These are phyloP conservation scores for crab-eating macaque (Macaca fascicularis) DNA, from an alignment of 2,113 vertebrate species.

Conservation along the genomic window DNA sequence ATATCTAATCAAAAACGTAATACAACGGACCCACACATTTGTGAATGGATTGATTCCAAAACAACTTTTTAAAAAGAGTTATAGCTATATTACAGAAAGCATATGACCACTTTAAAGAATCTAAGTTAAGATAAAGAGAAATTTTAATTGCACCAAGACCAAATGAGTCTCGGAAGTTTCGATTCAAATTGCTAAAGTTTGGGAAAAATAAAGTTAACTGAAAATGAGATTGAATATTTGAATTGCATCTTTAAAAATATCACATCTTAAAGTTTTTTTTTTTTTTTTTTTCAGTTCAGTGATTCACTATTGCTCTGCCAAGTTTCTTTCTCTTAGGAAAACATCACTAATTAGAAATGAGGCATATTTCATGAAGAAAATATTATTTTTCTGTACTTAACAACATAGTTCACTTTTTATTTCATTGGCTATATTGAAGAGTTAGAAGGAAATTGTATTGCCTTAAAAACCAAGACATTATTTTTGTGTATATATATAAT, in stretches of 20 bases:
- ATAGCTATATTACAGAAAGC: neutral
- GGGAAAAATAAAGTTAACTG: conserved; percentile 5
- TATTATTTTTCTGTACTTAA: neutral
- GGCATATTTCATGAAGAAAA: conserved; percentile 23
- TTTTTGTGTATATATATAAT: neutral
- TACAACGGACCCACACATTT: neutral
- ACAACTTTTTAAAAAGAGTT: neutral
- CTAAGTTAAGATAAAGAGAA: neutral
- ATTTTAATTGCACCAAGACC: neutral
- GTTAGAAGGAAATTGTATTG: neutral
- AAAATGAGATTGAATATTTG: conserved; percentile 22
- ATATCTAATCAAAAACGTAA: neutral
- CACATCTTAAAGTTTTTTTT: neutral
- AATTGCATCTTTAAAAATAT: conserved; percentile 46
- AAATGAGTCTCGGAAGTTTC: conserved; percentile 29
- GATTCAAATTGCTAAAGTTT: neutral
- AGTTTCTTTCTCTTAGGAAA: conserved; percentile 46
- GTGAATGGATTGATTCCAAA: neutral
- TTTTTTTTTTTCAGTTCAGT: conserved; percentile 25
- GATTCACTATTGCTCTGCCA: neutral
- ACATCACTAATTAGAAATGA: conserved; percentile 39
- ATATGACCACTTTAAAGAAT: neutral
- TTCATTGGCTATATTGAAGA: neutral
- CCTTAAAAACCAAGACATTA: neutral
- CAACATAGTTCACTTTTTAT: neutral